Evolutionary conservation across 2,797 vertebrate species (phyloP), one percentile per base, ranked within the genome.

Genomic region (Tauraco hartlaubi): DNA sequence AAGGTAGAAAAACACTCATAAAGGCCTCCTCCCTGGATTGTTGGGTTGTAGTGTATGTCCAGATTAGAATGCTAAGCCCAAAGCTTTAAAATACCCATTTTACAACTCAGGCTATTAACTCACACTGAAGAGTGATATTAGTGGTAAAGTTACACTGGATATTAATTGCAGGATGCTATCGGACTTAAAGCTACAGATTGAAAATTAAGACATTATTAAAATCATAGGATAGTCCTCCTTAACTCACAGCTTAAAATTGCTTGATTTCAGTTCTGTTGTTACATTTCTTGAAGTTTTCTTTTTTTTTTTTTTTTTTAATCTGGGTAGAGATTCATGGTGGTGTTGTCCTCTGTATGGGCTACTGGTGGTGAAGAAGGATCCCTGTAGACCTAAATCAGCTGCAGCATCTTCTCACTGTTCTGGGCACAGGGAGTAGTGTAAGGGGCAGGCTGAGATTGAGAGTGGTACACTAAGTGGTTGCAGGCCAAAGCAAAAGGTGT

Each of bases 81-180:
- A 52, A 67, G 21, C 18, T 77, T 92, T 71, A 44, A 92, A 89
- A 77, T 72, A 72, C 9, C n/a, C 7, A 11, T 76, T 82, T 88
- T 88, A 46, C 12, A 58, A 26, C 37, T 85, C 15, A 41, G 79
- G n/a, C 56, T 73, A 22, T 31, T 79, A 79, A 64, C 52, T 74
- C 8, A 6, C 18, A 29, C 10, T 33, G 4, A 79, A 71, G 25
- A 11, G 17, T 83, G 33, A 39, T 35, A 43, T 12, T 25, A 71
- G 6, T 62, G 29, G 15, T 46, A 28, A 54, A 76, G 17, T 39
- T 81, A 49, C 14, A 14, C 20, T 74, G 54, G 12, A 9, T 82
- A 43, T 84, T 83, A 82, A 52, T 75, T 66, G 28, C 51, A 77
- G 76, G 23, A 20, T 82, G 37, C 33, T 68, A 21, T 68, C 28